Conservation (phyloP, 2,888 invertebrate species). For the Lutraria lutraria region DNA sequence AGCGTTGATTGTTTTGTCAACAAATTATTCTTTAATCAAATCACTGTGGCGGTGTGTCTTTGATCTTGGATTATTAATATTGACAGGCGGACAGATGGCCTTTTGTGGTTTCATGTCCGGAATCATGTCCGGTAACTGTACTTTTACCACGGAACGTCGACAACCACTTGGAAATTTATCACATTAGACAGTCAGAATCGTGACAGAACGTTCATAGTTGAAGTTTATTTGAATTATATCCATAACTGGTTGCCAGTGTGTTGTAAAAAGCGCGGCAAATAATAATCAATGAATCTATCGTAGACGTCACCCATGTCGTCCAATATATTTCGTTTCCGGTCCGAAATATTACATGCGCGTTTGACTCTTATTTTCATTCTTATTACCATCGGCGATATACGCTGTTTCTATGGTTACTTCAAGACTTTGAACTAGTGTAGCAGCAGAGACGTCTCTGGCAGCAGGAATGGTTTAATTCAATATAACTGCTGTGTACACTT, state of each 20-base stretch:
- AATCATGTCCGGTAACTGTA: constrained; percentile 46
- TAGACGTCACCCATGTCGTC: no score
- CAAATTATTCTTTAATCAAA: constrained; percentile 62
- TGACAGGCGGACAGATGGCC: constrained; percentile 59
- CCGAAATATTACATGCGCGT: no score
- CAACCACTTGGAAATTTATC: constrained; percentile 2
- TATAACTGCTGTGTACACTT: no score
- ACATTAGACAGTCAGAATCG: background rate
- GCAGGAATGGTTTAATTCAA: no score
- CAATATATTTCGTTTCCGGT: no score
- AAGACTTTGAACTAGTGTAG: no score
- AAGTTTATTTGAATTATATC: background rate
- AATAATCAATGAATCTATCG: background rate
- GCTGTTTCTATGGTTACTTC: no score
- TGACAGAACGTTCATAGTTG: background rate
- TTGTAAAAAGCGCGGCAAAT: background rate
- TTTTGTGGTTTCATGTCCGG: constrained; percentile 36
- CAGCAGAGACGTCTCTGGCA: no score
- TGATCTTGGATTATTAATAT: constrained; percentile 49
- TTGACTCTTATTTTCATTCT: no score
- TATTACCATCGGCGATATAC: no score
- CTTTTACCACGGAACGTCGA: constrained; percentile 39
- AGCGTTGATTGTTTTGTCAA: constrained; percentile 60
- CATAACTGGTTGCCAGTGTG: background rate
- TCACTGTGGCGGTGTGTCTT: constrained; percentile 38